Conservation (phyloP, 2,113 vertebrate genomes). For the Sebastes schlegelii region DNA sequence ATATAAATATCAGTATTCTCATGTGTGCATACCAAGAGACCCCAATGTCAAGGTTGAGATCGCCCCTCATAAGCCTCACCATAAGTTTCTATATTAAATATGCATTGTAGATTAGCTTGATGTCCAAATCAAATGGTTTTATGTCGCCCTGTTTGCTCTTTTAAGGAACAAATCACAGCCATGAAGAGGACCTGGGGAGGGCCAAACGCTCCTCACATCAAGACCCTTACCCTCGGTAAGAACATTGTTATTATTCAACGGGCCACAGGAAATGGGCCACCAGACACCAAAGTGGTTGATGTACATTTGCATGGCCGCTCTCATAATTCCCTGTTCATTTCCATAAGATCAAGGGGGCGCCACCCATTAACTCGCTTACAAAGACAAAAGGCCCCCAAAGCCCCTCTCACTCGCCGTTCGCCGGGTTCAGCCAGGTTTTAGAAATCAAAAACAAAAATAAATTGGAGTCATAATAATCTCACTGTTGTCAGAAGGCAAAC, state of each 20-base stretch:
- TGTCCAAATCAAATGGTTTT: constrained; percentile 69
- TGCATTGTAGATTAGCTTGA: constrained; percentile 54
- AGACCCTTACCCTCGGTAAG: constrained; percentile 83
- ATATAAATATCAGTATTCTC: not conserved
- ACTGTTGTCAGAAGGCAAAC: constrained; percentile 69
- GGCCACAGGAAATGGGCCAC: constrained; percentile 83
- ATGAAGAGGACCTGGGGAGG: constrained; percentile 80
- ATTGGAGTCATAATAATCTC: constrained; percentile 58
- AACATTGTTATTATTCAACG: constrained; percentile 81
- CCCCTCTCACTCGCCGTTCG: constrained; percentile 68
- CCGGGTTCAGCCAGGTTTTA: constrained; percentile 66
- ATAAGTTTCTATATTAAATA: constrained; percentile 33
- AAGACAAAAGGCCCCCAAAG: constrained; percentile 82
- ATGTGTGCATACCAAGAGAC: not conserved
- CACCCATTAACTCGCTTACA: constrained; percentile 83
- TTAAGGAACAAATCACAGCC: constrained; percentile 80
- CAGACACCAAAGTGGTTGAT: constrained; percentile 84
- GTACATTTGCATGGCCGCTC: constrained; percentile 84
- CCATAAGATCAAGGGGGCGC: constrained; percentile 83
- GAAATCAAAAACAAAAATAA: constrained; percentile 72
- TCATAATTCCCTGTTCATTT: constrained; percentile 84
- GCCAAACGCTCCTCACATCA: constrained; percentile 83
- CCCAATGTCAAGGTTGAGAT: not conserved
- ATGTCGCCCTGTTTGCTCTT: constrained; percentile 77
- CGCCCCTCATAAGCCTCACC: not conserved